Base-by-base conservation (phyloP, 2,888 invertebrate species). In the Cybosia mesomella region DNA sequence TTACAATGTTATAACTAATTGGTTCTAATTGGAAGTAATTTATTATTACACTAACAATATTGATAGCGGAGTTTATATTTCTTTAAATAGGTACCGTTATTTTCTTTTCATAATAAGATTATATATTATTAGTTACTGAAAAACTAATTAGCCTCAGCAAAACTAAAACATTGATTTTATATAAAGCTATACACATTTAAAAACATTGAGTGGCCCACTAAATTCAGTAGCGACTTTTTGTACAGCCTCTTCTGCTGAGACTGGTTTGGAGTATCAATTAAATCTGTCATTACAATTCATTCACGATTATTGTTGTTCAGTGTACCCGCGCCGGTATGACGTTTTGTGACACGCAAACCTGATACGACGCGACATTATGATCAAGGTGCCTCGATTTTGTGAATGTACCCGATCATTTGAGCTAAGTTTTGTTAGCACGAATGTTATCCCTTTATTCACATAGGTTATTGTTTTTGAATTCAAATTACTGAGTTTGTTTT, bases 231-330 rank as follows among this genome's bases (percentile, higher is more conserved):
- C 74, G 70, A 72, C 63, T 63, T 1, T 4, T 62, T 55, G 59
- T 66, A 68, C 69, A 82, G 77, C 76, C 82, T 69, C 81, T 84
- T 83, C 69, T 49, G 64, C 68, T 70, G 73, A 77, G 88, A 89
- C 91, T 87, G 87, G 89, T 89, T 84, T 85, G 78, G 81, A 84
- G 78, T 89, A 89, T 91, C 90, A 92, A 93, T 93, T 93, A 92
- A 92, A 89, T 77, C 86, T 83, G 86, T 87, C 88, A 92, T 91
- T 90, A 91, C 92, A 89, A 91, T 92, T 93, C 91, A 92, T 91
- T 94, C 92, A 93, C 85, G 87, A 92, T 92, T 92, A 92, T 91
- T 92, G 91, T 91, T 90, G 89, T 89, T 87, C 87, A 79, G 86
- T 80, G 79, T 85, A 43, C 66, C 69, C 73, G 86, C 87, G 85